Evolutionary conservation across 2,113 vertebrate genomes (phyloP).

Genomic region (Protobothrops mucrosquamatus): DNA sequence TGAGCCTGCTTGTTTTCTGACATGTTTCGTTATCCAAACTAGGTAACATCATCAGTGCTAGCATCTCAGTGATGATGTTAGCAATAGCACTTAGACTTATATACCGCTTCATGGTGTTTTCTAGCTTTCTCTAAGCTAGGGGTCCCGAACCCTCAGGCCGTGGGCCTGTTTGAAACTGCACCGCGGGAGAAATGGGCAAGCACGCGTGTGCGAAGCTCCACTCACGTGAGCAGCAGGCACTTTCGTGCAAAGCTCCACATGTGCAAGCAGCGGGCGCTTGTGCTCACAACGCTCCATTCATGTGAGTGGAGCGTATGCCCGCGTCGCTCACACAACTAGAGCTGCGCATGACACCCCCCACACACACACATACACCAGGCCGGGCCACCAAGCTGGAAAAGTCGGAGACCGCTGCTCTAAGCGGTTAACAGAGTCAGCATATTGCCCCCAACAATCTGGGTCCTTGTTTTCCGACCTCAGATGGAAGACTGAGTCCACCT

Average conservation of each 20-base stretch:
- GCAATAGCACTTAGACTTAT: not conserved
- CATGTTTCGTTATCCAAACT: not conserved
- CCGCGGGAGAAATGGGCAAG: not conserved
- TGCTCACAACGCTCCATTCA: no score
- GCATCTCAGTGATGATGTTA: not conserved
- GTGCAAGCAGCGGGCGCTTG: no score
- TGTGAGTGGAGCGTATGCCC: not conserved
- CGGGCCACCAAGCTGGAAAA: not conserved
- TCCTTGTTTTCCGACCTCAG: not conserved
- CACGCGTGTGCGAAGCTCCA: fast-evolving
- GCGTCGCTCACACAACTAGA: not conserved
- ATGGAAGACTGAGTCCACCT: not conserved
- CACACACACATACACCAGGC: no score
- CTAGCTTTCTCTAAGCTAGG: no score
- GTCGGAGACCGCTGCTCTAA: not conserved
- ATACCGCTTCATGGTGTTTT: no score
- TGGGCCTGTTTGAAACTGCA: not conserved
- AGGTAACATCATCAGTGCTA: not conserved
- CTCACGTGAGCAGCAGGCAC: no score
- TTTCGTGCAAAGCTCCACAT: no score
- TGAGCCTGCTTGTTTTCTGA: not conserved
- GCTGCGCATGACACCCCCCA: not conserved
- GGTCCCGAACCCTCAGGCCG: not conserved
- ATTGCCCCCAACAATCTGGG: not conserved
- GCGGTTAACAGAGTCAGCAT: not conserved